Conservation (phyloP, 2,888 invertebrate genomes). For the Brenthis ino region DNA sequence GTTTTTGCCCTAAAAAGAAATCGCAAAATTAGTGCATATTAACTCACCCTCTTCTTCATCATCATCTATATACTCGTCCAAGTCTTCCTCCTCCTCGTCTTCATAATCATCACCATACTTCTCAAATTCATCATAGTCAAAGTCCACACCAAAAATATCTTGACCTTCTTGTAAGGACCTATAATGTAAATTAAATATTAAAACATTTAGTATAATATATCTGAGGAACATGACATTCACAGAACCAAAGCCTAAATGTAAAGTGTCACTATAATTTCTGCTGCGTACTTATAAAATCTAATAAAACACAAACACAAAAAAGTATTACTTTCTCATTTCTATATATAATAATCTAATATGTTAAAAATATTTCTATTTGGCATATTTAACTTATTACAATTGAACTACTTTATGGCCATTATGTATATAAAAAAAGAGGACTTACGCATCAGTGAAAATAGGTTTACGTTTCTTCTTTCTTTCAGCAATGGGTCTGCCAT, state of each 20-base stretch:
- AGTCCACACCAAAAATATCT: constrained; percentile 99
- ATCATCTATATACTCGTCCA: constrained; percentile 91
- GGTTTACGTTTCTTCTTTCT: constrained; percentile 90
- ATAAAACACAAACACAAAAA: too few relatives aligned
- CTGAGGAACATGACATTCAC: too few relatives aligned
- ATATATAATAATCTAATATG: too few relatives aligned
- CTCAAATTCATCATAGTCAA: constrained; percentile 95
- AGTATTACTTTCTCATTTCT: too few relatives aligned
- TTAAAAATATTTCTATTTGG: too few relatives aligned
- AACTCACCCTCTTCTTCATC: constrained; percentile 85
- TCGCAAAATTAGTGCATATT: neutral
- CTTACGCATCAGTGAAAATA: constrained; percentile 93
- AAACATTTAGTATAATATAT: neutral
- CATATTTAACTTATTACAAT: too few relatives aligned
- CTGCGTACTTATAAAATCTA: too few relatives aligned
- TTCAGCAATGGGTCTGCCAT: constrained; percentile 93
- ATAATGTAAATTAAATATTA: constrained; percentile 18
- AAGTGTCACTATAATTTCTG: too few relatives aligned
- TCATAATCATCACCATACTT: constrained; percentile 94
- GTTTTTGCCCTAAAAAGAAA: too few relatives aligned
- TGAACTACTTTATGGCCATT: neutral
- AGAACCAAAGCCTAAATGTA: too few relatives aligned
- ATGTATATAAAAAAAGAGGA: constrained; percentile 43
- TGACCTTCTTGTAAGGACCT: constrained; percentile 98
- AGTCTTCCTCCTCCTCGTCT: constrained; percentile 89